Base-by-base conservation (phyloP, 2,797 vertebrate species). In the Clamator glandarius region DNA sequence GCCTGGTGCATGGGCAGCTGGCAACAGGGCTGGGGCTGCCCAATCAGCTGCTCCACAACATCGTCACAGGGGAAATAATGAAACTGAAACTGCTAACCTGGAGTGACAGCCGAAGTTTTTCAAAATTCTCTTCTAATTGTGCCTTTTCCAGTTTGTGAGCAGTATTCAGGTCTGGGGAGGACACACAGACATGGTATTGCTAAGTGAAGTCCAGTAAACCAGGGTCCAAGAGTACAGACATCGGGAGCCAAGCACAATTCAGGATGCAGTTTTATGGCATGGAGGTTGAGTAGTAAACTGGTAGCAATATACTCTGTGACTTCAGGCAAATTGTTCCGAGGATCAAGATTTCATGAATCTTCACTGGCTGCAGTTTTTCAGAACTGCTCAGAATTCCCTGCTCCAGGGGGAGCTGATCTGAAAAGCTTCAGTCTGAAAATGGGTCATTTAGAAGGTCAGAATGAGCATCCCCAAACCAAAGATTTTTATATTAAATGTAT, bases 141-240 rank as follows among this genome's bases (percentile, higher is more conserved):
- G 98, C 98, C 96, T 98, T 99, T 97, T 99, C 99, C 94, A 99
- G 98, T 59, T 99, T 98, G 18, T 99, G 99, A 86, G 98, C 98
- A 95, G 98, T 97, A 75, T 98, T 98, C 93, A 99, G 75, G 96
- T 99, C 99, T 99, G 94, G 41, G 86, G 76, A 94, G 94, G 77
- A 97, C 15, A 86, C 46, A 89, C 51, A 90, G 67, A 89, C 31
- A 90, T 12, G 29, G 73, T 28, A 83, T 57, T 35, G 67, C 70
- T 68, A 73, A 35, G 26, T 11, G 17, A 77, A 59, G 41, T 59
- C 35, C 85, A 72, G 51, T 33, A 77, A 87, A 76, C 15, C 41
- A 42, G 26, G 12, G 13, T 11, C 46, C 2, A 5, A 76, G 20
- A 61, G 51, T 66, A 87, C n/a, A 52, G 3, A 24, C 19, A 0